Evolutionary conservation across 2,113 vertebrate genomes (phyloP), one percentile per base, ranked within the genome.

Genomic region (Rousettus leschenaultii): DNA sequence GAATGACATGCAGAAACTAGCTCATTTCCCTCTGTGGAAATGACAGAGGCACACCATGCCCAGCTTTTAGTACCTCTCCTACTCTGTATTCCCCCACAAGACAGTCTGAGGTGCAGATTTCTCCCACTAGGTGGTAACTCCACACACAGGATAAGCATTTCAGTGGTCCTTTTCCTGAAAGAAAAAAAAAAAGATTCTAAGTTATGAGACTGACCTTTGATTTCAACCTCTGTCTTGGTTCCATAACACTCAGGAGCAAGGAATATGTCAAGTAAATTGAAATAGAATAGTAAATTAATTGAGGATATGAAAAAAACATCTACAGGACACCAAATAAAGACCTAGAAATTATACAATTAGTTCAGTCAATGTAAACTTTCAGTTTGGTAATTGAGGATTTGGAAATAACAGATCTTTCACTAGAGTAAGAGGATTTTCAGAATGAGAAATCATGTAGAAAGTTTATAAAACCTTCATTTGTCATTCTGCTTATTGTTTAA

Each of bases 141-240:
- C 98, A 98, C 92, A 99, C 99, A 84, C 99, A 99, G 79, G 99
- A 99, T 21, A 97, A 96, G 74, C 99, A 99, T 65, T 89, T 61
- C 51, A 99, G 33, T 22, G 98, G 97, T 7, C 97, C 98, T 26
- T 95, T 97, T 53, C 97, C 99, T 99, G 89, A 93, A 95, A 89
- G 0, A 38, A 95, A 96, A 92, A 63, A 61, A 53, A 87, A 94
- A 84, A 57, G 21, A 77, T 15, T 77, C 22, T 38, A 95, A n/a
- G 15, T 89, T 86, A 74, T 28, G 28, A 89, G 68, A 82, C 5
- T 90, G 71, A 75, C 38, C 48, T 96, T 93, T 33, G 10, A 61
- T 89, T 93, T 89, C 45, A 51, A 53, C 30, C 55, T 87, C 33
- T 89, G 61, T 53, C 40, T 93, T 80, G 18, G 18, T 55, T 91